A percentile compares a stretch with the other conserved stretches of the same genome.
Evolutionary conservation across 2,113 vertebrate genomes (phyloP).

Genomic region (Gadus chalcogrammus): DNA sequence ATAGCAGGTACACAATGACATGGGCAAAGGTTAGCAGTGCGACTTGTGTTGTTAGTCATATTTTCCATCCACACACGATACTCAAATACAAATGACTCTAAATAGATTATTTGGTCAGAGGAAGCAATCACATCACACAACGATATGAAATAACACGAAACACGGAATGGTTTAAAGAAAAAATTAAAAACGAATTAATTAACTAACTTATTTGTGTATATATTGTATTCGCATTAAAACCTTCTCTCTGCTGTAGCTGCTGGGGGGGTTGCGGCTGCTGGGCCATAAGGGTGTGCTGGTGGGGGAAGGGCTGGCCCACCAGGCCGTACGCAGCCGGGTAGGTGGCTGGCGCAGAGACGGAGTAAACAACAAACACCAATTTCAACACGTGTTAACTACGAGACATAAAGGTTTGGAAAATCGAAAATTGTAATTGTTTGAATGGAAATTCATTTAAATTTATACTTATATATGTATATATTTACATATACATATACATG

Average conservation of each 20-base stretch:
- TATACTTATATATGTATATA: not conserved
- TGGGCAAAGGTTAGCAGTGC: no score
- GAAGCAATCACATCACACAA: no score
- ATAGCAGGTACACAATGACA: no score
- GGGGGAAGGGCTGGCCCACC: conserved; percentile 87
- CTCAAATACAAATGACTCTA: no score
- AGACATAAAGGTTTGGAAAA: not conserved
- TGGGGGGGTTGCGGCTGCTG: conserved; percentile 86
- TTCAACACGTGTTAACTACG: not conserved
- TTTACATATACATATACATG: conserved; percentile 21
- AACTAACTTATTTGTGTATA: no score
- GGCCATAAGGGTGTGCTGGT: conserved; percentile 82
- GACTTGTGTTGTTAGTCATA: no score
- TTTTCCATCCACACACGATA: no score
- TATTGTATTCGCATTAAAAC: conserved; percentile 38
- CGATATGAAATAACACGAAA: no score
- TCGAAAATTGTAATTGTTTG: not conserved
- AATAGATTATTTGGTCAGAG: not conserved
- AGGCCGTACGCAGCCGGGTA: conserved; percentile 89
- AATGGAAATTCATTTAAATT: not conserved
- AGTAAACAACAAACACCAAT: conserved; percentile 4
- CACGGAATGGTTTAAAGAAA: no score
- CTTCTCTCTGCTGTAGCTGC: conserved; percentile 86
- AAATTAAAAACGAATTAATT: no score
- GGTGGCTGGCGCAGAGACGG: conserved; percentile 72